Percentiles rank a stretch among this genome's conserved stretches.
Evolutionary conservation across 2,888 invertebrate genomes (phyloP).

Genomic region (Calameuta filiformis): DNA sequence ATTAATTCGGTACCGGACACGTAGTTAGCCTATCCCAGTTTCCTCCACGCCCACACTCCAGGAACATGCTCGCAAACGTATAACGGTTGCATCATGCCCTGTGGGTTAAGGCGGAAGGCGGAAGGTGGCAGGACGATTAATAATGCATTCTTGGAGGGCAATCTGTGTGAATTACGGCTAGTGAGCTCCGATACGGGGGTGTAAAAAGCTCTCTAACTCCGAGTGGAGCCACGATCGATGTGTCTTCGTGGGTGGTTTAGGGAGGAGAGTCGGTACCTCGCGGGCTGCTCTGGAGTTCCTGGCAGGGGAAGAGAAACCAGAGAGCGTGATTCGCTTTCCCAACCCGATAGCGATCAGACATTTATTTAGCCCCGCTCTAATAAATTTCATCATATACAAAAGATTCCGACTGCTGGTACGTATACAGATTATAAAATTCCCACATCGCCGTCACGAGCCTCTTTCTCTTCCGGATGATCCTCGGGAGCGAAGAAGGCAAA

Average conservation of each 20-base stretch:
- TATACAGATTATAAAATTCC: background rate
- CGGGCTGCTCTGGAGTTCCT: background rate
- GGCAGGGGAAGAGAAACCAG: background rate
- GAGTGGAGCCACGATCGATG: slow-evolving; percentile 18
- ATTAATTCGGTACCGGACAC: no score
- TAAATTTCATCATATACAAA: slow-evolving; percentile 32
- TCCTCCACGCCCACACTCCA: no score
- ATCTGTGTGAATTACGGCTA: slow-evolving; percentile 23
- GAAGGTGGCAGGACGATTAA: slow-evolving; percentile 19
- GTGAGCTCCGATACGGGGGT: slow-evolving; percentile 7
- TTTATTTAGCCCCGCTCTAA: slow-evolving; percentile 29
- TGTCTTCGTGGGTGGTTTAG: slow-evolving; percentile 24
- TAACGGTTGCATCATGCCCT: no score
- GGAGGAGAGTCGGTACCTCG: background rate
- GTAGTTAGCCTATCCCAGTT: no score
- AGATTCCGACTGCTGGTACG: slow-evolving; percentile 1
- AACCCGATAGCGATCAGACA: slow-evolving; percentile 24
- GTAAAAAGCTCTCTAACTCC: slow-evolving; percentile 24
- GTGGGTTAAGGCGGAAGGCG: background rate
- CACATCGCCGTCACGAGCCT: no score
- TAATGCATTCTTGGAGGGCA: slow-evolving; percentile 18
- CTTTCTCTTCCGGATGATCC: no score
- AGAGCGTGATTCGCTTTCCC: slow-evolving; percentile 35
- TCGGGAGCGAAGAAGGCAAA: no score
- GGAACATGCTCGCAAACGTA: no score